These are phyloP conservation scores for Megalonaias nervosa DNA, from an alignment of 1,140 invertebrate genomes.

Conservation along the genomic window DNA sequence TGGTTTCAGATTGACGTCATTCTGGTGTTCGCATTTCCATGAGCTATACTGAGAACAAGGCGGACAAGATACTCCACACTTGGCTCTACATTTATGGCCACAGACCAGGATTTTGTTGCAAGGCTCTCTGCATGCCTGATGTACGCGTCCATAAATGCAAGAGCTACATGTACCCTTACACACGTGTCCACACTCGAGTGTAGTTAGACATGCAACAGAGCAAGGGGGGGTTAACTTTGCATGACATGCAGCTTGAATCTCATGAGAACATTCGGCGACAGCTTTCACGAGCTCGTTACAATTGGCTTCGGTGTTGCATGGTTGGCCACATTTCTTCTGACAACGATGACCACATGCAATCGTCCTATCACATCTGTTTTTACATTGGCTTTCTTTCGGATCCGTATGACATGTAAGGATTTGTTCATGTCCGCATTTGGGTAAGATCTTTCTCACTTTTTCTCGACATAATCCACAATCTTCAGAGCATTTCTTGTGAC, in stretches of 20 bases:
- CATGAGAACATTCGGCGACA: constrained; percentile 63
- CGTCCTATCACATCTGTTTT: constrained; percentile 31
- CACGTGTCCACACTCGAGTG: constrained; percentile 51
- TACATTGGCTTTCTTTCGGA: constrained; percentile 36
- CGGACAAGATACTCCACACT: constrained; percentile 72
- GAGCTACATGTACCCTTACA: constrained; percentile 52
- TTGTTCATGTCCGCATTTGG: constrained; percentile 27
- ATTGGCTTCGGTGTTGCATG: constrained; percentile 68
- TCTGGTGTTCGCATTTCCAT: constrained; percentile 74
- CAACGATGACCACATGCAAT: constrained; percentile 76
- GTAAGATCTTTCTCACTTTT: constrained; percentile 24
- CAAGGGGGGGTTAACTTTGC: constrained; percentile 22
- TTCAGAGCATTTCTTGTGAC: constrained; percentile 42
- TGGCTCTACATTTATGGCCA: constrained; percentile 64
- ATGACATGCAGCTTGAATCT: constrained; percentile 45
- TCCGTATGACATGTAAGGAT: constrained; percentile 24
- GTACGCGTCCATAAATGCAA: constrained; percentile 78
- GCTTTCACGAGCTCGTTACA: constrained; percentile 32
- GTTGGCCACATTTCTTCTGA: constrained; percentile 75
- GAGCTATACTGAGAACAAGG: constrained; percentile 76
- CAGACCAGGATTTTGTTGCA: constrained; percentile 66
- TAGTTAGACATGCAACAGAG: constrained; percentile 20
- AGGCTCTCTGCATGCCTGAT: constrained; percentile 67
- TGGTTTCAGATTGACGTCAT: constrained; percentile 69
- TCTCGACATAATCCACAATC: constrained; percentile 36